Conservation (phyloP, 2,888 invertebrate species). For the Leptopilina myrica region DNA sequence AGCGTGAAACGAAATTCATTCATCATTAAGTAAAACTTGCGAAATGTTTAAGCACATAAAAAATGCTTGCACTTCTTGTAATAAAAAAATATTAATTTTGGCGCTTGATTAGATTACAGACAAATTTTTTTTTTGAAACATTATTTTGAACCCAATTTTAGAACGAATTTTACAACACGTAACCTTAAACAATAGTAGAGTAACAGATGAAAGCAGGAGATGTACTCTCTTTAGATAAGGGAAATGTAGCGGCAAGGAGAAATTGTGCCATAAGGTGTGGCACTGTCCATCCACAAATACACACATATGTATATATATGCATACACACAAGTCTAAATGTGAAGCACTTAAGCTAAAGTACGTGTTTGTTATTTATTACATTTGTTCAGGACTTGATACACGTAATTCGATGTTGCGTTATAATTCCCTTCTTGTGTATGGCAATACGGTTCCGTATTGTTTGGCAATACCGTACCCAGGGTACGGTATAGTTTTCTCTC, state of each 20-base stretch:
- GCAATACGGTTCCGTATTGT: conserved; percentile 55
- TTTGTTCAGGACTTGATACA: conserved; percentile 41
- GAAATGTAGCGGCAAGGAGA: neutral
- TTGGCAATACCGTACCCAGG: neutral
- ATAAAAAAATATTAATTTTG: too few relatives aligned
- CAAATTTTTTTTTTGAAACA: too few relatives aligned
- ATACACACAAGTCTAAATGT: neutral
- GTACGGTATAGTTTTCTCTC: neutral
- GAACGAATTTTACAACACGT: too few relatives aligned
- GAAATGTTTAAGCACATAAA: too few relatives aligned
- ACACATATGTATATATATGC: too few relatives aligned
- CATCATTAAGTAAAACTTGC: too few relatives aligned
- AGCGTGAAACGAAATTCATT: too few relatives aligned
- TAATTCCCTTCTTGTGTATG: conserved; percentile 46
- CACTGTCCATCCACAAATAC: conserved; percentile 1
- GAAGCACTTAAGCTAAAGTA: conserved; percentile 33
- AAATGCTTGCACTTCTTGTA: too few relatives aligned
- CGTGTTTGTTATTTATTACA: conserved; percentile 37
- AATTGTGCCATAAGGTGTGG: conserved; percentile 30
- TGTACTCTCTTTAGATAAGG: neutral
- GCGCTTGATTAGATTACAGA: too few relatives aligned
- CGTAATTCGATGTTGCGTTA: conserved; percentile 51
- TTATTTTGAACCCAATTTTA: too few relatives aligned
- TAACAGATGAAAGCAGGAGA: conserved; percentile 5
- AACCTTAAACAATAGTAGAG: too few relatives aligned